Percentiles rank a stretch among this genome's conserved stretches.
Conservation (phyloP, 2,888 invertebrate species). For the Synergus umbraculus region DNA sequence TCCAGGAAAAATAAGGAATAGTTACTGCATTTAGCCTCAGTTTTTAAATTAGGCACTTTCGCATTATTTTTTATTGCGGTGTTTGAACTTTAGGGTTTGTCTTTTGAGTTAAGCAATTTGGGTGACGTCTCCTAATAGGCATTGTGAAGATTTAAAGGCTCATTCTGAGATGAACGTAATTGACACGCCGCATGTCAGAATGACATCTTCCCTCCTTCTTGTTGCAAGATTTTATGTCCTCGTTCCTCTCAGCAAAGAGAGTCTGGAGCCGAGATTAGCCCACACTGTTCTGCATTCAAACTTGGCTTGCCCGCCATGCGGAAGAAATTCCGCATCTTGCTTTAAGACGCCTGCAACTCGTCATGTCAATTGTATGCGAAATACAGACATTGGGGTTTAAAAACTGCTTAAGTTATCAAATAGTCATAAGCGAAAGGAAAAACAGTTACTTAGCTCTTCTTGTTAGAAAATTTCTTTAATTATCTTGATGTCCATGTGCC, state of each 20-base stretch:
- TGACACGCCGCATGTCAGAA: conserved; percentile 35
- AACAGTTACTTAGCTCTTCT: no score
- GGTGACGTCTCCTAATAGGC: conserved; percentile 18
- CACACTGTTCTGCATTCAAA: conserved; percentile 28
- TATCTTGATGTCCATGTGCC: background rate
- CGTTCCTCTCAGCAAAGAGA: conserved; percentile 1
- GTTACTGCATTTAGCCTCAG: no score
- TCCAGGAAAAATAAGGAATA: no score
- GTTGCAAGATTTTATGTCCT: conserved; percentile 20
- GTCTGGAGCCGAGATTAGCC: conserved; percentile 26
- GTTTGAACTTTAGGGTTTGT: conserved; percentile 17
- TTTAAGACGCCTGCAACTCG: background rate
- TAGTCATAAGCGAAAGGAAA: background rate
- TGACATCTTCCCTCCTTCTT: conserved; percentile 27
- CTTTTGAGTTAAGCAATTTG: conserved; percentile 14
- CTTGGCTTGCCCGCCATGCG: conserved; percentile 36
- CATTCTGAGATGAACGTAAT: conserved; percentile 24
- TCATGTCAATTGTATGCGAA: conserved; percentile 11
- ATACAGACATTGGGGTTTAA: background rate
- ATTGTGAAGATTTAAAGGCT: conserved; percentile 27
- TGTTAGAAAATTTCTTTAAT: no score
- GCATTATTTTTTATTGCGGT: background rate
- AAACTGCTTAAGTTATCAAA: background rate
- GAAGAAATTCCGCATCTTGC: conserved; percentile 25
- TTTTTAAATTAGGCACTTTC: no score